Base-by-base conservation (phyloP, 2,888 invertebrate species). In the Unio delphinus region DNA sequence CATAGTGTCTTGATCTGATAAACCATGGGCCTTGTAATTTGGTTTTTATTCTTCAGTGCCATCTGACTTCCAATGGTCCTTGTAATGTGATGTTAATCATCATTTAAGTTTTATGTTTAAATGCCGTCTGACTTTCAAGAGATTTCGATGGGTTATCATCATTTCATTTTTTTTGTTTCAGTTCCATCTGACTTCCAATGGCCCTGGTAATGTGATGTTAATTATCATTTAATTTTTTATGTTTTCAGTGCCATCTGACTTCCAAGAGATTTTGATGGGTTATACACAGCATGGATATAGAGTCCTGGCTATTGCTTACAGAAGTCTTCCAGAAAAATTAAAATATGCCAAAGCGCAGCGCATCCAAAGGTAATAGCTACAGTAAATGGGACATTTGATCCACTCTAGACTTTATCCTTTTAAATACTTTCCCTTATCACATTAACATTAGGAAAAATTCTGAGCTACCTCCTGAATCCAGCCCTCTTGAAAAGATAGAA, bases 261-360 rank as follows among this genome's bases (percentile, higher is more conserved):
- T 92, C 78, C 87, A 89, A 54, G 85, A 89, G 17, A 81, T 89
- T 6, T 87, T 92, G 57, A 89, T 90, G 72, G 79, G 83, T 57
- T 92, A 92, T 84, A 92, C 92, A 4, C 84, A 85, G 76, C 89
- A 90, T 70, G 92, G 92, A 4, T 90, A 90, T 75, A 87, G 92
- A 64, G 91, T 93, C 3, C 88, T 92, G 55, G 92, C 91, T 0
- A 85, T 92, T 23, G 92, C 92, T 3, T 88, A 83, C 69, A 90
- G 89, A 72, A 75, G 86, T 4, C 84, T 92, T 62, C 77, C 86
- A 17, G 78, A 90, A 17, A 87, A 90, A 82, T 75, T 91, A 67
- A 86, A 82, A 67, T 89, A 86, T 75, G 85, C 87, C 56, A 89
- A 89, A 75, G 80, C 88, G 8, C 89, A 90, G 71, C 73, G 88